Percentiles rank a stretch among this genome's conserved stretches.
Evolutionary conservation across 1,140 invertebrate genomes (phyloP).

Genomic region (Drosophila ogumai): DNA sequence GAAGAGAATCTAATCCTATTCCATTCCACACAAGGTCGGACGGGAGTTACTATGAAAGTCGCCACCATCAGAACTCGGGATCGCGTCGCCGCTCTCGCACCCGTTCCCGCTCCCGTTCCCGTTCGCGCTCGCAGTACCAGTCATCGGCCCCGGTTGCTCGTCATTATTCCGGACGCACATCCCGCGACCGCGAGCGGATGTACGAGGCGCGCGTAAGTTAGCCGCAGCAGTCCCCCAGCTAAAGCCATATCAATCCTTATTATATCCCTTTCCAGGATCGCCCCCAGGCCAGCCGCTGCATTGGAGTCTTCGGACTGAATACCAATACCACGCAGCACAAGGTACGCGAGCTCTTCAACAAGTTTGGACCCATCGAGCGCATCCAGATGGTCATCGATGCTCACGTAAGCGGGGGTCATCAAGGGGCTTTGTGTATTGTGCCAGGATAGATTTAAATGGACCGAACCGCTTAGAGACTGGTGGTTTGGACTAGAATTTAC

Average conservation of each 20-base stretch:
- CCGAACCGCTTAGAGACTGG: constrained; percentile 12
- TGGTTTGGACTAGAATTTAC: constrained; percentile 5
- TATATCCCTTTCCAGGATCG: constrained; percentile 87
- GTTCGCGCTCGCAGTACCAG: neutral
- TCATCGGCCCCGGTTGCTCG: constrained; percentile 22
- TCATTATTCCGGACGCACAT: constrained; percentile 29
- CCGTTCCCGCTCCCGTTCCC: constrained; percentile 39
- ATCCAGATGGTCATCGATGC: constrained; percentile 98
- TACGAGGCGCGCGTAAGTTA: constrained; percentile 56
- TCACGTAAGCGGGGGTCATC: constrained; percentile 88
- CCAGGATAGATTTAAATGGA: neutral
- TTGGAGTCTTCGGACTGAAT: constrained; percentile 97
- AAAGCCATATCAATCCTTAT: neutral
- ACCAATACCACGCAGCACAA: constrained; percentile 96
- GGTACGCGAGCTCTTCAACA: constrained; percentile 96
- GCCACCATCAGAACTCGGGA: constrained; percentile 26
- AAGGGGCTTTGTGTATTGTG: neutral
- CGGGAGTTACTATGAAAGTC: constrained; percentile 43
- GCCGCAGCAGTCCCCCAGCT: neutral
- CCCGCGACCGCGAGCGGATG: constrained; percentile 52
- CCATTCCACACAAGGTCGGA: constrained; percentile 67
- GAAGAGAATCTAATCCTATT: constrained; percentile 68
- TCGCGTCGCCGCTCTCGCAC: constrained; percentile 38
- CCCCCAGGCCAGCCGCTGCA: constrained; percentile 94
- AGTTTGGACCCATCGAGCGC: constrained; percentile 96